Percentiles rank a stretch among this genome's conserved stretches.
These are phyloP conservation scores for Onychomys leucogaster DNA, from an alignment of 2,797 vertebrate species.

Conservation along the genomic window DNA sequence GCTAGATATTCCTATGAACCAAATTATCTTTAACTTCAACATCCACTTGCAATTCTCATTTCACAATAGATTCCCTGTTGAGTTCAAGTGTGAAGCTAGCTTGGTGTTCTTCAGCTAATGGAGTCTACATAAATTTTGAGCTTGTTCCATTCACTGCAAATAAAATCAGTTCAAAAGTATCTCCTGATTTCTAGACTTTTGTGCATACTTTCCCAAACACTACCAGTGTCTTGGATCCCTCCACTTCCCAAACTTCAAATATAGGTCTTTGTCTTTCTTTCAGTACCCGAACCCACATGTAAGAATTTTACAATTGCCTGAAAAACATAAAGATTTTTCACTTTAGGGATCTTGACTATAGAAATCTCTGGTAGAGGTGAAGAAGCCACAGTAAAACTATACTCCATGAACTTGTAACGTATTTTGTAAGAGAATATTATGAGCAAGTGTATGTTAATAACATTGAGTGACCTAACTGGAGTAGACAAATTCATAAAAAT, in stretches of 20 bases:
- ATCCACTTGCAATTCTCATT: not conserved
- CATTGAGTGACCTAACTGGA: not conserved
- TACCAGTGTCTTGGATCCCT: not conserved
- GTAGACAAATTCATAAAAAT: not conserved
- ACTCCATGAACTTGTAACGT: not conserved
- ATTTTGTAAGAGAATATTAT: not conserved
- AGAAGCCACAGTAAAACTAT: not conserved
- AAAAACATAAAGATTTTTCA: not conserved
- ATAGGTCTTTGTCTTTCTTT: not conserved
- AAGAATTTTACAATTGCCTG: not conserved
- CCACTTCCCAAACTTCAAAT: not conserved
- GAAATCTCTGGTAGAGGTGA: not conserved
- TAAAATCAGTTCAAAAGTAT: slow-evolving; percentile 67
- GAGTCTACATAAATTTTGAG: not conserved
- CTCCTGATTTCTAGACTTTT: slow-evolving; percentile 5
- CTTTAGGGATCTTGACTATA: not conserved
- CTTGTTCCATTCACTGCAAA: slow-evolving; percentile 49
- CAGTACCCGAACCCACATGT: not conserved
- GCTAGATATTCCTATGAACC: slow-evolving; percentile 26
- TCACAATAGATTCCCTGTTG: not conserved
- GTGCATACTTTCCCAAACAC: not conserved
- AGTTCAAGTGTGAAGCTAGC: not conserved
- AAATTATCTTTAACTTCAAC: slow-evolving; percentile 24
- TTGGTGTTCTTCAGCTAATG: not conserved
- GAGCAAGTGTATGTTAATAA: not conserved